A percentile compares a stretch with the other conserved stretches of the same genome.
Conservation (phyloP, 1,140 invertebrate genomes). For the Pentalonia nigronervosa region DNA sequence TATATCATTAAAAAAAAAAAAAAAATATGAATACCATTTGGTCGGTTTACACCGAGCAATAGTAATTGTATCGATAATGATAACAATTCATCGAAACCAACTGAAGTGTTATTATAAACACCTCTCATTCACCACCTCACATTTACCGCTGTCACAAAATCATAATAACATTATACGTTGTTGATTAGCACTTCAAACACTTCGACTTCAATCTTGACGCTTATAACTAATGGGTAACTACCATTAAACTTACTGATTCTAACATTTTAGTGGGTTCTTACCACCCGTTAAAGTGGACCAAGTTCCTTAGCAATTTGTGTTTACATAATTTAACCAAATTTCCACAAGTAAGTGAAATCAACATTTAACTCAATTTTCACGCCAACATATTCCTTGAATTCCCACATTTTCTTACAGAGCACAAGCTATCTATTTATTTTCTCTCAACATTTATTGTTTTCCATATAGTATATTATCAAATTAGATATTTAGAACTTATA, state of each 20-base stretch:
- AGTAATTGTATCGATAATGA: not conserved
- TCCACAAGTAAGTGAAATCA: not conserved
- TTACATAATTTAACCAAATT: not conserved
- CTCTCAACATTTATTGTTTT: not conserved
- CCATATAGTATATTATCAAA: too few species aligned
- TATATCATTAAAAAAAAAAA: too few species aligned
- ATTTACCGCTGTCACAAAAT: not conserved
- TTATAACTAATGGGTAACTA: not conserved
- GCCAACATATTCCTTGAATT: not conserved
- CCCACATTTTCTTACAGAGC: not conserved
- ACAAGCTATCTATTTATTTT: not conserved
- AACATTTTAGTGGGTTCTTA: not conserved
- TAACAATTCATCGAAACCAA: not conserved
- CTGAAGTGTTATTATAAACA: not conserved
- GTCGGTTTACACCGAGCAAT: not conserved
- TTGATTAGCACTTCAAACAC: not conserved
- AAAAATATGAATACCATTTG: not conserved
- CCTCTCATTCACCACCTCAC: not conserved
- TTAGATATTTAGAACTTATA: too few species aligned
- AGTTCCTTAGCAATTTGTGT: too few species aligned
- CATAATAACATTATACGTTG: not conserved
- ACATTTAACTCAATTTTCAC: too few species aligned
- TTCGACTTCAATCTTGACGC: not conserved
- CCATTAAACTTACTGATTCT: not conserved
- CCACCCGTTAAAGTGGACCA: too few species aligned